A percentile compares a stretch with the other conserved stretches of the same genome.
Evolutionary conservation across 2,113 vertebrate species (phyloP).

Genomic region (Pica pica): DNA sequence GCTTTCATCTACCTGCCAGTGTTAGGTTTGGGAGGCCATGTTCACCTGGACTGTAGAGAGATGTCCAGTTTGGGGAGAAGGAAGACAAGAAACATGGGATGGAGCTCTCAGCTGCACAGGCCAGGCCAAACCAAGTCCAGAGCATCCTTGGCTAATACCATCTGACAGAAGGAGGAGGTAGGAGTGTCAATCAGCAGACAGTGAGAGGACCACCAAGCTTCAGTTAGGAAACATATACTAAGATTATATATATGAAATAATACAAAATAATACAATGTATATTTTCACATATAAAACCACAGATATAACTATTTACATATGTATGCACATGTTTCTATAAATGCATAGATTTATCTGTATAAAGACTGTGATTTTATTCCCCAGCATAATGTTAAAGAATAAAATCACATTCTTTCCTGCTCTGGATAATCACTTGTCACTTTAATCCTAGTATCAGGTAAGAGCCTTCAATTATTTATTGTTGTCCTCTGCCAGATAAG

Average conservation of each 20-base stretch:
- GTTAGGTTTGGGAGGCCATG: background rate
- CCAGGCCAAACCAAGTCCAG: background rate
- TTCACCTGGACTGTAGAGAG: background rate
- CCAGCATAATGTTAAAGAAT: background rate
- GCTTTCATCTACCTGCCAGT: background rate
- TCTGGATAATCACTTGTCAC: background rate
- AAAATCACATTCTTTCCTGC: background rate
- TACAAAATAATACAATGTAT: background rate
- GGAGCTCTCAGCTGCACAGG: background rate
- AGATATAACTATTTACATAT: background rate
- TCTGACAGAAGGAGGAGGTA: background rate
- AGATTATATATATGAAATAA: background rate
- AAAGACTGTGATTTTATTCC: background rate
- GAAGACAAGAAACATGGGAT: background rate
- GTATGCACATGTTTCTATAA: background rate
- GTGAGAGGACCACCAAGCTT: background rate
- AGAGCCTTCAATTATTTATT: conserved; percentile 31
- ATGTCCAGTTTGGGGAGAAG: background rate
- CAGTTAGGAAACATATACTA: background rate
- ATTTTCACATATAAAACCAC: background rate
- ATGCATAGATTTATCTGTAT: background rate
- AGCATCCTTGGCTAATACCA: background rate
- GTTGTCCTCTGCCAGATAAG: background rate
- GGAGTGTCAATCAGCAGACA: background rate
- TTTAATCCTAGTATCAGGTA: conserved; percentile 13